Evolutionary conservation across 2,888 invertebrate species (phyloP).

Genomic region (Tolmerus cingulatus): DNA sequence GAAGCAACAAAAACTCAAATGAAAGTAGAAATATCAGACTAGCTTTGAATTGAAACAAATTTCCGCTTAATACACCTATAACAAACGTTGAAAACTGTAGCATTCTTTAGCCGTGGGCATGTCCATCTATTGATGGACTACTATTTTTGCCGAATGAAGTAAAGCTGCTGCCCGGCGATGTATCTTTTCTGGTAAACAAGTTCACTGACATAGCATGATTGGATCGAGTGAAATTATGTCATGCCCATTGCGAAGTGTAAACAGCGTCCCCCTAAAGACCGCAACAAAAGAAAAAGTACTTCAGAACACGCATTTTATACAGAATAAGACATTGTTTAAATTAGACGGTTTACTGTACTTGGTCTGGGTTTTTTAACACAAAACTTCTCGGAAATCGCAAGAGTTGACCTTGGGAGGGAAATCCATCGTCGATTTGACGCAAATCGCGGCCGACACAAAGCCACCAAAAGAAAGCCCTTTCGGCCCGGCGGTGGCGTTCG

Average conservation of each 20-base stretch:
- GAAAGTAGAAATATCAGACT: too few relatives aligned
- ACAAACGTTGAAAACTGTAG: too few relatives aligned
- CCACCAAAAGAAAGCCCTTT: background rate
- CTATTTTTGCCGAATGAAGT: background rate
- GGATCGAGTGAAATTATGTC: background rate
- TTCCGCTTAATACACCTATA: too few relatives aligned
- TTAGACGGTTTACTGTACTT: background rate
- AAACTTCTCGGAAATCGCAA: background rate
- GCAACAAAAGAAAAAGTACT: background rate
- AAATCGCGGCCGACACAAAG: background rate
- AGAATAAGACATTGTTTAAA: background rate
- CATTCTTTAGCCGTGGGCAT: too few relatives aligned
- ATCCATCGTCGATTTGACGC: background rate
- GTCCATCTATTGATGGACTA: background rate
- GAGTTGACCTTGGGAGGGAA: background rate
- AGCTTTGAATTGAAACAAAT: too few relatives aligned
- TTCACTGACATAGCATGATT: background rate
- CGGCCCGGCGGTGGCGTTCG: constrained; percentile 49
- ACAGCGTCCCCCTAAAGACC: background rate
- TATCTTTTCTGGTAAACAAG: background rate
- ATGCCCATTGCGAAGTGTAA: background rate
- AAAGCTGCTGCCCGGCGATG: background rate
- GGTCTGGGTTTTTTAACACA: background rate
- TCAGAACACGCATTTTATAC: background rate
- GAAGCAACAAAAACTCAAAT: too few relatives aligned